Conservation (phyloP, 2,797 vertebrate genomes). For the Syncerus caffer region DNA sequence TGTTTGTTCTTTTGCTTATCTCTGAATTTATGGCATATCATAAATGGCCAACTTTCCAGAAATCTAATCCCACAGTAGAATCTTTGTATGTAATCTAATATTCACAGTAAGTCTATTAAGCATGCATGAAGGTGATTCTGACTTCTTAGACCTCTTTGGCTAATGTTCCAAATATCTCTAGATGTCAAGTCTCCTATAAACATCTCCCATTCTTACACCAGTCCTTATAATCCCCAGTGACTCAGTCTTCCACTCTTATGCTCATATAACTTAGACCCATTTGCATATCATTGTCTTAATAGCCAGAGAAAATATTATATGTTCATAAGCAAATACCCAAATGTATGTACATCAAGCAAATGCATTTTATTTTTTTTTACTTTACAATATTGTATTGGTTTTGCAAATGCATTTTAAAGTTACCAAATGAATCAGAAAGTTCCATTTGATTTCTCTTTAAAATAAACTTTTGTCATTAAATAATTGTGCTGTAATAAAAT, state of each 20-base stretch:
- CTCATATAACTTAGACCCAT: not conserved
- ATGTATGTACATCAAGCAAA: not conserved
- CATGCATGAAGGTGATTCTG: not conserved
- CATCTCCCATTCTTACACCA: not conserved
- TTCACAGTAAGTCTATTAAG: not conserved
- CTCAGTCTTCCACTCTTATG: not conserved
- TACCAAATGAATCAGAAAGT: not conserved
- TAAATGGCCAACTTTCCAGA: not conserved
- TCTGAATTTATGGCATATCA: not conserved
- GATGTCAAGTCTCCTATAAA: not conserved
- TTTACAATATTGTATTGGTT: too few species aligned
- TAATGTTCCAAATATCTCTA: not conserved
- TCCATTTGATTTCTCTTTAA: not conserved
- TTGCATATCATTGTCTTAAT: not conserved
- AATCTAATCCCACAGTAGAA: not conserved
- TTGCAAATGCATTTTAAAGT: not conserved
- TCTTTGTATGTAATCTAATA: not conserved
- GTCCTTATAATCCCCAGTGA: not conserved
- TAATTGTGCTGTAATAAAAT: not conserved
- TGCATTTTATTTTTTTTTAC: too few species aligned
- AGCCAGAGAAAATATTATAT: not conserved
- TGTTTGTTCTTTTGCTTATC: not conserved
- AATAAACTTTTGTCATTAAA: not conserved
- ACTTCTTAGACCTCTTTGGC: not conserved
- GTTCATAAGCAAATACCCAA: not conserved